Evolutionary conservation across 2,888 invertebrate genomes (phyloP), one percentile per base, ranked within the genome.

Genomic region (Eupithecia vulgata): DNA sequence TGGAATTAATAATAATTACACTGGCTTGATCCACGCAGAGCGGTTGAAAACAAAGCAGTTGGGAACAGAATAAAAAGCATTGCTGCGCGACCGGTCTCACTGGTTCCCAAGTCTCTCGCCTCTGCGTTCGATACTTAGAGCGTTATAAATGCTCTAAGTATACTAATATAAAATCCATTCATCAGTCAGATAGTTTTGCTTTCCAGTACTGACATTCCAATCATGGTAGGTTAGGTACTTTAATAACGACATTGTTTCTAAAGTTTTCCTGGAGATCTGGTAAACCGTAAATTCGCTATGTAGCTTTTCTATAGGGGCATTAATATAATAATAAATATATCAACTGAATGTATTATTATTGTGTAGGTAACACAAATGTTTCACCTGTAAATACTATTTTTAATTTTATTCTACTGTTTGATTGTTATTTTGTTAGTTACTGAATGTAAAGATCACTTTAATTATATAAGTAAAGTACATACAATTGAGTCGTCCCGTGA

Each of bases 51-150:
- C 75, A 72, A 76, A 76, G 75, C 62, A 62, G 79, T 78, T 79
- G 82, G 82, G 83, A 83, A 84, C 84, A 91, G 82, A 83, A 85
- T 84, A 91, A 91, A 91, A 91, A 91, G 83, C 84, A 80, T 80
- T 80, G 81, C 80, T 81, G 72, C 78, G 74, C 81, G 87, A 91
- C 91, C 90, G 90, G 92, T 91, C 89, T 81, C 84, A 85, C 91
- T 85, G 89, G 92, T 91, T 91, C 80, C 78, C 72, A 73, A 74
- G 76, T 81, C 80, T 81, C 80, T 81, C 79, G 68, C 61, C 52
- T 71, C 76, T 78, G 74, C 76, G 79, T 81, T 78, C 81, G 82
- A 77, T 80, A 82, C 82, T 30, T n/a, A n/a, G n/a, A n/a, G n/a
- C n/a, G n/a, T n/a, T n/a, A n/a, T n/a, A n/a, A n/a, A n/a, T n/a